These are phyloP conservation scores for Noctua fimbriata DNA, from an alignment of 2,888 invertebrate genomes.

Conservation along the genomic window DNA sequence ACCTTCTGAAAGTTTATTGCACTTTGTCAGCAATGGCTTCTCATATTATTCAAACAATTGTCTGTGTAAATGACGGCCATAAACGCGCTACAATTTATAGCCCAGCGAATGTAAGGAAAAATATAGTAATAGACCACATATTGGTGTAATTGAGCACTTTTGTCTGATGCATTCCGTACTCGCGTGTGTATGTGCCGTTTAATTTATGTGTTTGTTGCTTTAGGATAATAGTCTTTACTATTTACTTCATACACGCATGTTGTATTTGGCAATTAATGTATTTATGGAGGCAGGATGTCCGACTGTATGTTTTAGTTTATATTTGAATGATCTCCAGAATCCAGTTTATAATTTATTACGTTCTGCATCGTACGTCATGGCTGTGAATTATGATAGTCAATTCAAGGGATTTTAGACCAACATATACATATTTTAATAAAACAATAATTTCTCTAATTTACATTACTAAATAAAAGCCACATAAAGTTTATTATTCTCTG, in stretches of 20 bases:
- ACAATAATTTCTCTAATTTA: constrained; percentile 7
- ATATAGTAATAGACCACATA: constrained; percentile 25
- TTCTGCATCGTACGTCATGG: neutral
- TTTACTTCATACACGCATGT: constrained; percentile 29
- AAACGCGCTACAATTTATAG: constrained; percentile 34
- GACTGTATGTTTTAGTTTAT: constrained; percentile 25
- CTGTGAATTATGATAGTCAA: neutral
- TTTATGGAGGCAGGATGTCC: constrained; percentile 21
- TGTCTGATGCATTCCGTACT: constrained; percentile 39
- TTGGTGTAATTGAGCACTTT: constrained; percentile 42
- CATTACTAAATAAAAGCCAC: neutral
- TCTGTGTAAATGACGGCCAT: constrained; percentile 24
- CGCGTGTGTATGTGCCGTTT: constrained; percentile 35
- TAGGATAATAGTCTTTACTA: constrained; percentile 23
- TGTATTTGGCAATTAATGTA: constrained; percentile 27
- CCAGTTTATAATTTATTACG: constrained; percentile 9
- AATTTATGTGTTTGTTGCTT: constrained; percentile 42
- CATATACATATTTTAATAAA: neutral
- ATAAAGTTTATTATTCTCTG: constrained; percentile 7
- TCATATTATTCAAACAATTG: constrained; percentile 52
- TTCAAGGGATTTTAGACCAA: neutral
- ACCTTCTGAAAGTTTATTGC: constrained; percentile 17
- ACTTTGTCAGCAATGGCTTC: neutral
- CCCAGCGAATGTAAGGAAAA: constrained; percentile 10
- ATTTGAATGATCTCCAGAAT: constrained; percentile 1